phyloP scores from a whole-genome alignment of 2,113 vertebrate species.

The Odontesthes bonariensis region DNA sequence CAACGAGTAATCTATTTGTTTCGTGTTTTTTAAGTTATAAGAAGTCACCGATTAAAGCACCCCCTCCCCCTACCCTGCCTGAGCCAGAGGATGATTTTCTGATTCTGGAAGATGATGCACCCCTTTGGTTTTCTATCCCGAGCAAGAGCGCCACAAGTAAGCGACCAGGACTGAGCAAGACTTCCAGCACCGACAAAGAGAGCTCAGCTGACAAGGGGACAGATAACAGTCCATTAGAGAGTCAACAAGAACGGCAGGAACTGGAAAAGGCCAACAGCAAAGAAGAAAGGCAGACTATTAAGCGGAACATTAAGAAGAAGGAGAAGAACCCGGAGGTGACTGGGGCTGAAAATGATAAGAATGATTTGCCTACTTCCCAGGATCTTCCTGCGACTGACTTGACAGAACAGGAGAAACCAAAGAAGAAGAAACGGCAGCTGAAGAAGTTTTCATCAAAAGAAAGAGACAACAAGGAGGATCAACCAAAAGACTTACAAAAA shows the following conservation, averaged over 20 bases:
- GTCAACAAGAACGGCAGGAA: slow-evolving; percentile 19
- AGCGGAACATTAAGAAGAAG: slow-evolving; percentile 13
- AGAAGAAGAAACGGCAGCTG: slow-evolving; percentile 27
- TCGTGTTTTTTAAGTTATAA: slow-evolving; percentile 37
- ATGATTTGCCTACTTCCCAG: background rate
- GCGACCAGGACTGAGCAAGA: slow-evolving; percentile 31
- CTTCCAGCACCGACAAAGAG: slow-evolving; percentile 34
- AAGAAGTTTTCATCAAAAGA: slow-evolving; percentile 32
- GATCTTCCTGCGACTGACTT: slow-evolving; percentile 12
- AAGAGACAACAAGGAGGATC: slow-evolving; percentile 7
- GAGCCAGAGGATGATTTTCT: slow-evolving; percentile 79
- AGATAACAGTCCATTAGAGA: background rate
- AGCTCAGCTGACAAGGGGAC: slow-evolving; percentile 28
- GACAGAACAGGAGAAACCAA: slow-evolving; percentile 27
- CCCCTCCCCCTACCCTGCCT: slow-evolving; percentile 23
- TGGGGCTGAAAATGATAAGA: background rate
- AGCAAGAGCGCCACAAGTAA: slow-evolving; percentile 47
- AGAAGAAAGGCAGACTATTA: background rate
- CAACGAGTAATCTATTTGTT: background rate
- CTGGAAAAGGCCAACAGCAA: background rate
- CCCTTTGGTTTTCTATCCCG: slow-evolving; percentile 69
- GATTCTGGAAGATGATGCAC: slow-evolving; percentile 78
- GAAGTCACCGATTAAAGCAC: slow-evolving; percentile 38
- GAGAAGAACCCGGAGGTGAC: slow-evolving; percentile 6
- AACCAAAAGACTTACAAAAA: slow-evolving; percentile 8